Evolutionary conservation across 1,140 invertebrate genomes (phyloP).

Genomic region (Drosophila ercepeae): DNA sequence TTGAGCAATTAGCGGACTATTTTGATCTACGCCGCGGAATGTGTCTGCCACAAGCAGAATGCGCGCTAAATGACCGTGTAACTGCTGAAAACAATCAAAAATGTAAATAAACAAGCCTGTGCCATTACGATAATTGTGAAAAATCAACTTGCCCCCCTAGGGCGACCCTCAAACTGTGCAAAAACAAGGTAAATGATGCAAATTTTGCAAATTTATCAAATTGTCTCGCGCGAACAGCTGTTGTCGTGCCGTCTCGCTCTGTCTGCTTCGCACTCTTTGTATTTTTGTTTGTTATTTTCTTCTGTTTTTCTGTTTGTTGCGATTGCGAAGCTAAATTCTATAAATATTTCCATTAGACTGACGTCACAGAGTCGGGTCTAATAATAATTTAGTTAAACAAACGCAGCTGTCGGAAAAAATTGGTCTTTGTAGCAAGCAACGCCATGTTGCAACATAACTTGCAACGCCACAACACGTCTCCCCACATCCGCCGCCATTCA

Average conservation of each 20-base stretch:
- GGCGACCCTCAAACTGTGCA: constrained; percentile 13
- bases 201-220: constrained; percentile 27
- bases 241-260: constrained; percentile 49
- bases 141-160: constrained; percentile 5
- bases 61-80: constrained; percentile 53
- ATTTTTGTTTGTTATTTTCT: constrained; percentile 25
- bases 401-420: not conserved
- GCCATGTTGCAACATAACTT: constrained; percentile 34
- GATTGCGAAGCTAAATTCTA: constrained; percentile 36
- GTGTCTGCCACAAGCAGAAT: constrained; percentile 44
- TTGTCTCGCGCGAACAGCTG: constrained; percentile 58
- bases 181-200: constrained; percentile 18
- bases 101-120: constrained; percentile 69
- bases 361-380: not conserved
- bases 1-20: constrained; percentile 17
- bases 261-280: not conserved
- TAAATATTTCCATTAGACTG: constrained; percentile 30
- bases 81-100: constrained; percentile 30
- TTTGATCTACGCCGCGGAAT: constrained; percentile 39
- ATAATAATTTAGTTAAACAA: constrained; percentile 9
- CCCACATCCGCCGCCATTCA: constrained; percentile 15
- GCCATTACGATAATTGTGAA: constrained; percentile 20
- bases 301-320: constrained; percentile 13
- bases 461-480: constrained; percentile 32
- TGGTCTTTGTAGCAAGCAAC: not conserved